Conservation (phyloP, 2,888 invertebrate genomes). For the Torymus aiolomorphi region DNA sequence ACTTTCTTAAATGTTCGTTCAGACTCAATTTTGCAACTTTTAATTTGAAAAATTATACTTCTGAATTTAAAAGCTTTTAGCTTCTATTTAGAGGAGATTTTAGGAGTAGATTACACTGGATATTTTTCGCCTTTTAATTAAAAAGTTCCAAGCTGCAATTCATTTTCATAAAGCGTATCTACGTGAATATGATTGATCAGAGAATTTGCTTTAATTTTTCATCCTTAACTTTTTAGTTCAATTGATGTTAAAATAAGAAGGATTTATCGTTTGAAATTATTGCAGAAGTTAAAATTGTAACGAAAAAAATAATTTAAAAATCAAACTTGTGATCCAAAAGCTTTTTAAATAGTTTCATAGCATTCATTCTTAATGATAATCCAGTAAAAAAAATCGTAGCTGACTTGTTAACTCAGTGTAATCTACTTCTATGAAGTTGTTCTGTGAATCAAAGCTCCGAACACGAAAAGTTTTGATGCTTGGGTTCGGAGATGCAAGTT, state of each 20-base stretch:
- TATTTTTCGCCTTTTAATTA: not conserved
- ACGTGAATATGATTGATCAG: not conserved
- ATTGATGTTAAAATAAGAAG: no score
- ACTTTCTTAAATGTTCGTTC: not conserved
- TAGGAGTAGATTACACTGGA: conserved; percentile 31
- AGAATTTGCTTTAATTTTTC: no score
- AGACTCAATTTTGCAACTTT: conserved; percentile 19
- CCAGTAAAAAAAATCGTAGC: no score
- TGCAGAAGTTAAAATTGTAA: no score
- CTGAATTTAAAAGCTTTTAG: conserved; percentile 18
- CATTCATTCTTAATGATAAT: no score
- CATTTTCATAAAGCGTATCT: not conserved
- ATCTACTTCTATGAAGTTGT: conserved; percentile 13
- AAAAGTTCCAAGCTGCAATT: not conserved
- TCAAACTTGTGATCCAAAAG: no score
- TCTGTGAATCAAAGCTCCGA: not conserved
- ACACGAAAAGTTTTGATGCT: conserved; percentile 19
- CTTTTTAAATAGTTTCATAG: no score
- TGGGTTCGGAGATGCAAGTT: conserved; percentile 9
- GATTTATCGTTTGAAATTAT: no score
- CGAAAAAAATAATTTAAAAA: no score
- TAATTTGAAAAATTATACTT: conserved; percentile 6
- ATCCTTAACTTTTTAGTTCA: no score
- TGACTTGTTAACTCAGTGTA: conserved; percentile 18
- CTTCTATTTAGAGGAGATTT: conserved; percentile 22